Conservation (phyloP, 2,888 invertebrate genomes). For the Spatulosminthurus flaviceps region DNA sequence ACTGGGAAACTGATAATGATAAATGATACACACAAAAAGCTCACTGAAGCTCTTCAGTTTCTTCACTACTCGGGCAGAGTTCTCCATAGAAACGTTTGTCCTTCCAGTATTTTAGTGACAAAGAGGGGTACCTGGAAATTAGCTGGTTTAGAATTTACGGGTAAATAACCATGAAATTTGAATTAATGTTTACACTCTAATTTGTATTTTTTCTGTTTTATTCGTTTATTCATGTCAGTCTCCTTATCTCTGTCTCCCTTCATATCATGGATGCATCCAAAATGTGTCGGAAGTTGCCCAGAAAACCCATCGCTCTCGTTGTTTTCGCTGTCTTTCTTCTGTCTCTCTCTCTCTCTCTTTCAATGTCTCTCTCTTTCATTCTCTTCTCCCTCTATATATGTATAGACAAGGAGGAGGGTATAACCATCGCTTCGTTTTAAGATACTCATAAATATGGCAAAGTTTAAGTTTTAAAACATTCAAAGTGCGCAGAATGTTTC, state of each 20-base stretch:
- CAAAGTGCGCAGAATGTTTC: constrained; percentile 39
- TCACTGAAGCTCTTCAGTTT: constrained; percentile 92
- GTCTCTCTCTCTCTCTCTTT: constrained; percentile 22
- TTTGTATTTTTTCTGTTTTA: constrained; percentile 3
- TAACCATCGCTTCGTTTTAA: constrained; percentile 15
- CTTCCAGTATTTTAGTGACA: constrained; percentile 89
- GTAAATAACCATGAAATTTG: constrained; percentile 68
- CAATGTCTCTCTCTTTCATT: not conserved
- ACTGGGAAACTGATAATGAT: too few relatives aligned
- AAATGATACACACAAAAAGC: constrained; percentile 71
- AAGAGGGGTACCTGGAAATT: constrained; percentile 96
- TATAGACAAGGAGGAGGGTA: constrained; percentile 14
- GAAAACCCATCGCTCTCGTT: constrained; percentile 12
- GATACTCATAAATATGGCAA: constrained; percentile 20
- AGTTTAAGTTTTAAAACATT: constrained; percentile 25
- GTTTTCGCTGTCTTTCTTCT: constrained; percentile 19
- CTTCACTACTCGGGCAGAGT: constrained; percentile 88
- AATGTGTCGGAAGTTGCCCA: constrained; percentile 25
- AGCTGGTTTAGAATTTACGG: constrained; percentile 91
- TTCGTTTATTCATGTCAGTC: constrained; percentile 25
- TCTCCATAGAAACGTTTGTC: constrained; percentile 94
- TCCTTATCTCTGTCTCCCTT: constrained; percentile 19
- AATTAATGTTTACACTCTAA: not conserved
- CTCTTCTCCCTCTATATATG: not conserved
- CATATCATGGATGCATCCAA: constrained; percentile 26